phyloP scores from a whole-genome alignment of 2,113 vertebrate genomes.

The Strigops habroptila region DNA sequence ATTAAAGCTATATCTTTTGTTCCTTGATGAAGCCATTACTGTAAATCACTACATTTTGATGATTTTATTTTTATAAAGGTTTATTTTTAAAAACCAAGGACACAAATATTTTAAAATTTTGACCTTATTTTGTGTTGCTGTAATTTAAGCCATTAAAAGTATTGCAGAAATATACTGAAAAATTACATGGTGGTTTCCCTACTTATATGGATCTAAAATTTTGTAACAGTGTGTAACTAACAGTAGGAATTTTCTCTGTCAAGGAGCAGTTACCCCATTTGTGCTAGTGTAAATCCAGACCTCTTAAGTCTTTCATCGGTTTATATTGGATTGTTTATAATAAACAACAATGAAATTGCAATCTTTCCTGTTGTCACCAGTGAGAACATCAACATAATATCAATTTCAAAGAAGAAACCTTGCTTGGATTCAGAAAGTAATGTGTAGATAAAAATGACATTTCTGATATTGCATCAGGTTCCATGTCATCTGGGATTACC shows the following conservation, averaged over 20 bases:
- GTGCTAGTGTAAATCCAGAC: background rate
- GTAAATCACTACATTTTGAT: background rate
- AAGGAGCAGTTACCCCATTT: background rate
- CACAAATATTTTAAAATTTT: background rate
- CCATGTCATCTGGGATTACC: background rate
- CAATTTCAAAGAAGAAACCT: background rate
- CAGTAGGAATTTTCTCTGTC: background rate
- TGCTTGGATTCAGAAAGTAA: background rate
- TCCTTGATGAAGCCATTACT: background rate
- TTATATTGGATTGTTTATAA: background rate
- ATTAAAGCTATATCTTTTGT: background rate
- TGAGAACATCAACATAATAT: background rate
- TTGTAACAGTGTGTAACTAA: background rate
- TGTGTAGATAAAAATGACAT: background rate
- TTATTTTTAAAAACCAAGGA: background rate
- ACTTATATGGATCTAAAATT: background rate
- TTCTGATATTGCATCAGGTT: background rate
- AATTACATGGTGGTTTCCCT: background rate
- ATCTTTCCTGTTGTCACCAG: background rate
- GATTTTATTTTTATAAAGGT: background rate
- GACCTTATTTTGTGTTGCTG: background rate
- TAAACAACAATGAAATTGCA: background rate
- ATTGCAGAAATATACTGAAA: background rate
- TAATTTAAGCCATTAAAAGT: background rate
- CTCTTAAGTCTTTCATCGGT: background rate